Evolutionary conservation across 2,113 vertebrate species (phyloP).

Genomic region (Uria aalge): DNA sequence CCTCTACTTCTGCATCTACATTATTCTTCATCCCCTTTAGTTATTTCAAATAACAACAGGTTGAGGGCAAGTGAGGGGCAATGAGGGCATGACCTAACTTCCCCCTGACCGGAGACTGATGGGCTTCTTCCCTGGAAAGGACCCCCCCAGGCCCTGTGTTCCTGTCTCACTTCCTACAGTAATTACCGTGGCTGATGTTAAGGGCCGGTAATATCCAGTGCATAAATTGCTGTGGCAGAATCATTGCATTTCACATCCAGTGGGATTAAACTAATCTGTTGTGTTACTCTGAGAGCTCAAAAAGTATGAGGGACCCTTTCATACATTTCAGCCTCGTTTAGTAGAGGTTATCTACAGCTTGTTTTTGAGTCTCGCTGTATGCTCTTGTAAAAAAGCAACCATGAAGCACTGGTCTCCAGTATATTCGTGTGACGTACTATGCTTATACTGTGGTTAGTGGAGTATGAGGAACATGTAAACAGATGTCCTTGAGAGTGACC

Average conservation of each 20-base stretch:
- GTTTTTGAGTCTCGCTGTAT: not conserved
- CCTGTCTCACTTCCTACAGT: not conserved
- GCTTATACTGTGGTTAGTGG: not conserved
- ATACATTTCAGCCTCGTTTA: not conserved
- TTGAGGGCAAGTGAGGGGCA: not conserved
- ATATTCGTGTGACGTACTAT: not conserved
- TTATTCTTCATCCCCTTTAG: not conserved
- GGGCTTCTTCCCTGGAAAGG: not conserved
- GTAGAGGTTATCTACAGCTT: not conserved
- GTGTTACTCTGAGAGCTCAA: not conserved
- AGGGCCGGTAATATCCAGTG: not conserved
- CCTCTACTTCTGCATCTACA: not conserved
- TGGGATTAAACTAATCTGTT: slow-evolving; percentile 20
- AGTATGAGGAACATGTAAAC: not conserved
- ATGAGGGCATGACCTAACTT: not conserved
- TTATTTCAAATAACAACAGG: not conserved
- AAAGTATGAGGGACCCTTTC: not conserved
- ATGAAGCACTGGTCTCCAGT: not conserved
- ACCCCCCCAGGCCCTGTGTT: not conserved
- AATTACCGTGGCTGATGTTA: not conserved
- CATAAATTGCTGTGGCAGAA: slow-evolving; percentile 2
- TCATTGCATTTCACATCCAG: not conserved
- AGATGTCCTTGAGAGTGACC: not conserved
- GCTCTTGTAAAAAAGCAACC: not conserved
- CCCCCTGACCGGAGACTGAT: not conserved